Percentiles rank a stretch among this genome's conserved stretches.
Evolutionary conservation across 2,113 vertebrate genomes (phyloP).

Genomic region (Microtus oregoni): DNA sequence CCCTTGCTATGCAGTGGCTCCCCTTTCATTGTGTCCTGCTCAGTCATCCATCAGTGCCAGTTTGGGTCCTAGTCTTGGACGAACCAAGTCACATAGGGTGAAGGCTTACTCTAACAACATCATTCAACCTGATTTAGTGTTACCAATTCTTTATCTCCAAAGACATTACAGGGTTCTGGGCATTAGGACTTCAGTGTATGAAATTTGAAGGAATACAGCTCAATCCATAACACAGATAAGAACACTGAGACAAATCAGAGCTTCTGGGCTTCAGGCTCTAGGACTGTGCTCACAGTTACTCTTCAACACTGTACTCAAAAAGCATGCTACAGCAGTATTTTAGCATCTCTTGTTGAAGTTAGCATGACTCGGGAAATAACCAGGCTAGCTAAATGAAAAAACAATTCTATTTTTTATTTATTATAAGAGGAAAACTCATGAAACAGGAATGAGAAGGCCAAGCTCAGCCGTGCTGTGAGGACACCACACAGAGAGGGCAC

Average conservation of each 20-base stretch:
- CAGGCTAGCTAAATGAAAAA: no score
- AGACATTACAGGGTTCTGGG: background rate
- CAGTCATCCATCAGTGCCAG: background rate
- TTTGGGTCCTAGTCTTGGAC: background rate
- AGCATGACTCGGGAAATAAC: no score
- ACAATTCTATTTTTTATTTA: no score
- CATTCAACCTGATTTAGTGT: background rate
- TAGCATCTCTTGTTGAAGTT: background rate
- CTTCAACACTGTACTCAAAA: fast-evolving
- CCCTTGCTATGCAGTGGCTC: background rate
- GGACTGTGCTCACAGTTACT: background rate
- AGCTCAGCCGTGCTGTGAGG: no score
- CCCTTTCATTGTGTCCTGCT: fast-evolving
- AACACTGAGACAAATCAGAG: background rate
- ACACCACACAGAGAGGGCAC: no score
- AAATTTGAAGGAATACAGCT: background rate
- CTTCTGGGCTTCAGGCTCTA: no score
- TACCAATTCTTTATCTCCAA: background rate
- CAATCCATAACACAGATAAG: background rate
- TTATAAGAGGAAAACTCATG: no score
- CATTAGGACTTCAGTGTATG: background rate
- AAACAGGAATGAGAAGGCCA: no score
- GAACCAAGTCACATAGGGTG: background rate
- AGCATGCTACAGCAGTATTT: background rate
- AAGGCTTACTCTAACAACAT: background rate